phyloP scores from a whole-genome alignment of 2,888 invertebrate genomes.

The Ctena decussata region DNA sequence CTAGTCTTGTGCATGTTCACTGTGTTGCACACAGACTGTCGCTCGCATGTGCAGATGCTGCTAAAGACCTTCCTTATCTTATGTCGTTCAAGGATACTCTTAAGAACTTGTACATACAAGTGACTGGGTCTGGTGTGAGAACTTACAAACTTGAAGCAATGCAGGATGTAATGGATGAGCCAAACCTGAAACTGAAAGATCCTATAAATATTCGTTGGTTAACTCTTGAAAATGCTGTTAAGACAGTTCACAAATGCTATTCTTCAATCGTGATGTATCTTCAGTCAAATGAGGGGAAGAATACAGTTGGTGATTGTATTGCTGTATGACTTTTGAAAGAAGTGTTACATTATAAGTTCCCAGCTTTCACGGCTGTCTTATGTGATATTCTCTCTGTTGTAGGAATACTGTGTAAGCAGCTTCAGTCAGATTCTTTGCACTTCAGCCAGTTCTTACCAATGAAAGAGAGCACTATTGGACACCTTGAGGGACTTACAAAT shows the following conservation, averaged over 20 bases:
- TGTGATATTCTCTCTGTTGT: background rate
- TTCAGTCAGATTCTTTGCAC: slow-evolving; percentile 3
- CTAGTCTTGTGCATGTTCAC: slow-evolving; percentile 25
- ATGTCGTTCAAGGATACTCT: slow-evolving; percentile 3
- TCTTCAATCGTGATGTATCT: background rate
- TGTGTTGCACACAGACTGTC: slow-evolving; percentile 32
- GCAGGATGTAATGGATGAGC: slow-evolving; percentile 16
- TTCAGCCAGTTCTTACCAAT: slow-evolving; percentile 11
- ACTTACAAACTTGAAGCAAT: slow-evolving; percentile 1
- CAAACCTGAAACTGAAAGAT: slow-evolving; percentile 10
- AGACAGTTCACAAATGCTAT: slow-evolving; percentile 8
- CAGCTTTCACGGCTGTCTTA: slow-evolving; percentile 11
- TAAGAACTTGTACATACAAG: background rate
- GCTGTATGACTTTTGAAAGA: slow-evolving; percentile 11
- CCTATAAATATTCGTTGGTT: slow-evolving; percentile 12
- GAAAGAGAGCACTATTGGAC: slow-evolving; percentile 1
- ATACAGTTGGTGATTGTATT: background rate
- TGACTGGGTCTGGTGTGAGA: background rate
- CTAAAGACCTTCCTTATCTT: slow-evolving; percentile 17
- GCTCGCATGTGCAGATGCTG: slow-evolving; percentile 23
- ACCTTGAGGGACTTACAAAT: background rate
- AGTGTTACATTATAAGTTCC: slow-evolving; percentile 13
- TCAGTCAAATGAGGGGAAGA: background rate
- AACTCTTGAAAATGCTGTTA: background rate
- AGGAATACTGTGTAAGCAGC: background rate